phyloP scores from a whole-genome alignment of 1,140 invertebrate species.

The Diabrotica undecimpunctata region DNA sequence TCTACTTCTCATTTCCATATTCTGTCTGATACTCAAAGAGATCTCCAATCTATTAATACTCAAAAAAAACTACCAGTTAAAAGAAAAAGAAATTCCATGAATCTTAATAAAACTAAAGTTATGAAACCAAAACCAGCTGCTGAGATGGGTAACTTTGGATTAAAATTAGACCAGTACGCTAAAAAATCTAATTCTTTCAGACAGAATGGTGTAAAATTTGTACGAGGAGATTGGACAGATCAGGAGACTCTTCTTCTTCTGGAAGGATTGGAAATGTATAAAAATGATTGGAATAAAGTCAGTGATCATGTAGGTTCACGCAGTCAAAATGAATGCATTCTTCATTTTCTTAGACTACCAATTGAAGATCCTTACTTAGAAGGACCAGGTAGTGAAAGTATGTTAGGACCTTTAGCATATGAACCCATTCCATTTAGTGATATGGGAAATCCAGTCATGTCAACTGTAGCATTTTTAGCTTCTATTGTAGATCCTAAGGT shows the following conservation, averaged over 20 bases:
- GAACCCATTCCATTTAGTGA: slow-evolving; percentile 98
- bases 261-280: slow-evolving; percentile 95
- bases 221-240: slow-evolving; percentile 95
- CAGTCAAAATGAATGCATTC: slow-evolving; percentile 98
- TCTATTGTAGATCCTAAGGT: slow-evolving; percentile 98
- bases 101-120: slow-evolving; percentile 58
- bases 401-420: slow-evolving; percentile 89
- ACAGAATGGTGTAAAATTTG: slow-evolving; percentile 72
- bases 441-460: slow-evolving; percentile 98
- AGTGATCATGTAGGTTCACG: slow-evolving; percentile 95
- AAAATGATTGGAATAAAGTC: slow-evolving; percentile 99
- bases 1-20: slow-evolving; percentile 99
- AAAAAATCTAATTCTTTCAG: slow-evolving; percentile 69
- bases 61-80: slow-evolving; percentile 79
- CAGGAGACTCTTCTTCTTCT: slow-evolving; percentile 95
- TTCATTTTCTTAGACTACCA: slow-evolving; percentile 94
- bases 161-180: slow-evolving; percentile 93
- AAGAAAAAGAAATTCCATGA: slow-evolving; percentile 79
- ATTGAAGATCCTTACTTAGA: slow-evolving; percentile 99
- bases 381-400: slow-evolving; percentile 73
- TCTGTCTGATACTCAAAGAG: slow-evolving; percentile 95
- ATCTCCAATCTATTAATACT: slow-evolving; percentile 88
- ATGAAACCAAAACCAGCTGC: slow-evolving; percentile 42
- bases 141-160: slow-evolving; percentile 60
- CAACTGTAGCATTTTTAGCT: slow-evolving; percentile 97